A percentile compares a stretch with the other conserved stretches of the same genome.
Conservation (phyloP, 2,888 invertebrate genomes). For the Eristalinus aeneus region DNA sequence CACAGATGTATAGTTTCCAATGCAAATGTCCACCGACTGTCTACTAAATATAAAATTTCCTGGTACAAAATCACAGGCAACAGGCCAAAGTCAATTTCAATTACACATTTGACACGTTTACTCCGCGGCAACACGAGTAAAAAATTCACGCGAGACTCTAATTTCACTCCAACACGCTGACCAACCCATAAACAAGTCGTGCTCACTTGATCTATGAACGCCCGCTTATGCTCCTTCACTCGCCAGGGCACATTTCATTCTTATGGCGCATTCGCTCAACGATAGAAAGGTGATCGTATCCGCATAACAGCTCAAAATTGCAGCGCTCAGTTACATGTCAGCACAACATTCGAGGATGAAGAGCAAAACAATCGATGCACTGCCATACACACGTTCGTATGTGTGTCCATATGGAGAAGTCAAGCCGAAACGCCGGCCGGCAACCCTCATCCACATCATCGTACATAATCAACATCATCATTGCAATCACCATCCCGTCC, state of each 20-base stretch:
- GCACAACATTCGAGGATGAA: background rate
- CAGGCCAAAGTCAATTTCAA: constrained; percentile 4
- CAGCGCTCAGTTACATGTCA: constrained; percentile 23
- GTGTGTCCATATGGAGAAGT: constrained; percentile 44
- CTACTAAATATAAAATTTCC: background rate
- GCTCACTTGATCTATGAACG: constrained; percentile 31
- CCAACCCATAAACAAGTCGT: constrained; percentile 55
- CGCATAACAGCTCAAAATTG: constrained; percentile 38
- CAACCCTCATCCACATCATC: constrained; percentile 11
- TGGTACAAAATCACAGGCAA: background rate
- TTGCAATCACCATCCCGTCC: constrained; percentile 11
- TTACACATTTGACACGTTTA: constrained; percentile 46
- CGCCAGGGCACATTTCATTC: background rate
- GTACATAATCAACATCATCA: constrained; percentile 9
- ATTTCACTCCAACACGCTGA: constrained; percentile 51
- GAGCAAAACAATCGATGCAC: constrained; percentile 20
- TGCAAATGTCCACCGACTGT: background rate
- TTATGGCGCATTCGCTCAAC: constrained; percentile 41
- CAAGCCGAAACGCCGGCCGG: constrained; percentile 29
- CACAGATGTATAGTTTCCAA: background rate
- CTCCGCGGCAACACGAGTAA: constrained; percentile 45
- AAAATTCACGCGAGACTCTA: constrained; percentile 66
- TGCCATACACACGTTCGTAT: background rate
- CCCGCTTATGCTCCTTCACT: constrained; percentile 1
- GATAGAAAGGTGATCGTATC: constrained; percentile 40